These are phyloP conservation scores for Vultur gryphus DNA, from an alignment of 2,797 vertebrate species.

Conservation along the genomic window DNA sequence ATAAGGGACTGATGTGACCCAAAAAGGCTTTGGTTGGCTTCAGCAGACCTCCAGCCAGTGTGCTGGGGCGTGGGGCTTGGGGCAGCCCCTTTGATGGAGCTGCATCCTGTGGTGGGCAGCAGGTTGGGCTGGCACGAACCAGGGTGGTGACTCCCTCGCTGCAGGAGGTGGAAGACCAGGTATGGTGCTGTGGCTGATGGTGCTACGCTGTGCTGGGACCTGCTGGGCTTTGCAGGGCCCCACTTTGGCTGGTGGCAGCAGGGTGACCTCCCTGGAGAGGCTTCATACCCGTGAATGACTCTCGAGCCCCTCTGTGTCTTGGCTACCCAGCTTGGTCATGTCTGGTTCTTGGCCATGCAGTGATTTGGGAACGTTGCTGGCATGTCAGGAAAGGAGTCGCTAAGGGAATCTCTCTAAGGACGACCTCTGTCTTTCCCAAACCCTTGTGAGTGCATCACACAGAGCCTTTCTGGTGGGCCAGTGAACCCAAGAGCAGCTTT, in stretches of 20 bases:
- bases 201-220: neutral
- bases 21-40: neutral
- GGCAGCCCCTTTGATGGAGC: neutral
- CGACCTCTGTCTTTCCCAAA: neutral
- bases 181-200: neutral
- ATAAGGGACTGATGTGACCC: neutral
- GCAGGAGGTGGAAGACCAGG: neutral
- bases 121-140: neutral
- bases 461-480: neutral
- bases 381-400: neutral
- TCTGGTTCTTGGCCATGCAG: neutral
- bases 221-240: neutral
- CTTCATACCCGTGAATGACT: neutral
- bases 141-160: neutral
- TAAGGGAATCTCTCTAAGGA: neutral
- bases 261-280: neutral
- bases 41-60: fast-evolving
- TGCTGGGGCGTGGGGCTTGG: fast-evolving
- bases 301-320: neutral
- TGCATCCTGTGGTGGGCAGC: neutral
- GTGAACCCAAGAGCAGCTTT: neutral
- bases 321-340: neutral
- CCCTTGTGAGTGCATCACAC: neutral
- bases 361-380: neutral
- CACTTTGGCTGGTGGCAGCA: neutral